These are phyloP conservation scores for Bombycilla garrulus DNA, from an alignment of 2,113 vertebrate species.

Conservation along the genomic window DNA sequence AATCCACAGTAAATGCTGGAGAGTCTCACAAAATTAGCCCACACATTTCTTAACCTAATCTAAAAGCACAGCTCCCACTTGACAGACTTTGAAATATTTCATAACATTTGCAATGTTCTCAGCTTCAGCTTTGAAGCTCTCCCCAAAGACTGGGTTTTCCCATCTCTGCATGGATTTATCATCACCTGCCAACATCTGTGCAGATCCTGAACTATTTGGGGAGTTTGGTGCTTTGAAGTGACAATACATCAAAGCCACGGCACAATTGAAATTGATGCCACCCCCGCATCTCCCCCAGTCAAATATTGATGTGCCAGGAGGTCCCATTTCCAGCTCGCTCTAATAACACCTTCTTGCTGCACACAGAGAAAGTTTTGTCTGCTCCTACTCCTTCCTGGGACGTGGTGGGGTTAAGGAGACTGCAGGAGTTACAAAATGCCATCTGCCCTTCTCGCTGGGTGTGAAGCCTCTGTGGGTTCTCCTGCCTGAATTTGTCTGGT, in stretches of 20 bases:
- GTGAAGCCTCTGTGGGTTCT: background rate
- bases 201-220: background rate
- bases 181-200: constrained; percentile 22
- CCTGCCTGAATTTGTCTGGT: background rate
- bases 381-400: background rate
- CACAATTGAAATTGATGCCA: rapidly evolving
- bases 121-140: constrained; percentile 18
- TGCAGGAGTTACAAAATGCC: background rate
- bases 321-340: background rate
- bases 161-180: background rate
- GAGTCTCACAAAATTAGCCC: background rate
- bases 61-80: background rate
- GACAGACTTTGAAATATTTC: constrained; percentile 22
- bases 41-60: background rate
- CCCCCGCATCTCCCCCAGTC: background rate
- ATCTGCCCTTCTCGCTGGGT: background rate
- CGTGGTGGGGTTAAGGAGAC: background rate
- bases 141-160: constrained; percentile 6
- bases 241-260: background rate
- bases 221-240: constrained; percentile 20
- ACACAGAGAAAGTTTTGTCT: background rate
- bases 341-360: background rate
- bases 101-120: background rate
- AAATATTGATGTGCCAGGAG: background rate
- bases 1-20: background rate